A percentile compares a stretch with the other conserved stretches of the same genome.
Evolutionary conservation across 2,113 vertebrate genomes (phyloP).

Genomic region (Myotis davidii): DNA sequence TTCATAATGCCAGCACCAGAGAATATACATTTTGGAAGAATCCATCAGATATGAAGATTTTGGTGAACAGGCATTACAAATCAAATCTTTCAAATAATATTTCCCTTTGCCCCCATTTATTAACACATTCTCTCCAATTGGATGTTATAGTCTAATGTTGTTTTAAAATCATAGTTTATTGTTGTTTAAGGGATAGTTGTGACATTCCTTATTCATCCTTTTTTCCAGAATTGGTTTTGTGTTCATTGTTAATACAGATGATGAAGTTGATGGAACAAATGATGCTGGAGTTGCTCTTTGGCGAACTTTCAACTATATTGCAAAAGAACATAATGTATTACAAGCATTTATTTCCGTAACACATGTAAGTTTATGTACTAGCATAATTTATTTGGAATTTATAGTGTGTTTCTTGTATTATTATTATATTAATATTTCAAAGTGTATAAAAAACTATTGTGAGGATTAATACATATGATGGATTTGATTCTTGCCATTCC

Average conservation of each 20-base stretch:
- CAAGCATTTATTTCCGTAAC: constrained; percentile 91
- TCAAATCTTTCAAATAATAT: background rate
- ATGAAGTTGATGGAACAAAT: constrained; percentile 89
- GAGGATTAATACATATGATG: background rate
- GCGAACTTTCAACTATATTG: constrained; percentile 93
- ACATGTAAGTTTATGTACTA: constrained; percentile 89
- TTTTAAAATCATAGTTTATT: background rate
- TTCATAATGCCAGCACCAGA: background rate
- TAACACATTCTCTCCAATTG: background rate
- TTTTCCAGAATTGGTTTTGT: constrained; percentile 95
- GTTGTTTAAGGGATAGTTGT: background rate
- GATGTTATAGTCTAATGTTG: background rate
- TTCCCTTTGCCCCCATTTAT: background rate
- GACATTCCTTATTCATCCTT: constrained; percentile 53
- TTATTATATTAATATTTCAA: background rate
- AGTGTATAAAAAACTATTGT: background rate
- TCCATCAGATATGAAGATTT: background rate
- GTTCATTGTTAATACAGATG: constrained; percentile 92
- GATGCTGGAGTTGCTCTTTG: constrained; percentile 94
- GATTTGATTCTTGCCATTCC: background rate
- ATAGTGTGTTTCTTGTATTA: background rate
- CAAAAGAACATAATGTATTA: constrained; percentile 89
- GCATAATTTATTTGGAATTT: constrained; percentile 4
- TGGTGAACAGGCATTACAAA: background rate
- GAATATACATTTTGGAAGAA: background rate